These are phyloP conservation scores for Lacerta bilineata DNA, from an alignment of 2,797 vertebrate species.

Conservation along the genomic window DNA sequence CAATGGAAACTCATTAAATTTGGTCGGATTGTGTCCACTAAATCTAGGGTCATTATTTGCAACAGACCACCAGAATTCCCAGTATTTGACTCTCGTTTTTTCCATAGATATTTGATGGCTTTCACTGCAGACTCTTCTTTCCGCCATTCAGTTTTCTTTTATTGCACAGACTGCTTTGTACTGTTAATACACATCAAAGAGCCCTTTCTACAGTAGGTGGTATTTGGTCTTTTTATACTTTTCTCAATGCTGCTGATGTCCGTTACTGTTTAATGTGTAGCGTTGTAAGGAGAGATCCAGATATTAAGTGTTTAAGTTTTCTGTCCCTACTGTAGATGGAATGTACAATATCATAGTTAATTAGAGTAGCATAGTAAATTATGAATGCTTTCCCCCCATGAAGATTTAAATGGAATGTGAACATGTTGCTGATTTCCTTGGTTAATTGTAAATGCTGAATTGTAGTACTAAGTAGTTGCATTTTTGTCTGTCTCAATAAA, in stretches of 20 bases:
- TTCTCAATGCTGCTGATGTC: slow-evolving; percentile 81
- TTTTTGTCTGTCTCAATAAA: slow-evolving; percentile 91
- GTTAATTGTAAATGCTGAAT: slow-evolving; percentile 84
- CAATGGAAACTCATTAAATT: slow-evolving; percentile 11
- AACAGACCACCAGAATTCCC: slow-evolving; percentile 47
- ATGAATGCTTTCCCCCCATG: slow-evolving; percentile 81
- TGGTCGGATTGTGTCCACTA: not conserved
- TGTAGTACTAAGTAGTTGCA: slow-evolving; percentile 83
- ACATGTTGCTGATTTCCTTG: slow-evolving; percentile 82
- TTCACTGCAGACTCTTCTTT: slow-evolving; percentile 63
- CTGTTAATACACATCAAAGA: slow-evolving; percentile 75
- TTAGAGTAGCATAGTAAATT: slow-evolving; percentile 80
- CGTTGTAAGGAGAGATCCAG: slow-evolving; percentile 76
- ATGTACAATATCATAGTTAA: slow-evolving; percentile 77
- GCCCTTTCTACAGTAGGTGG: slow-evolving; percentile 82
- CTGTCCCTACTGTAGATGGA: slow-evolving; percentile 86
- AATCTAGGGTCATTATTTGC: slow-evolving; percentile 49
- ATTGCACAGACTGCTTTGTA: slow-evolving; percentile 75
- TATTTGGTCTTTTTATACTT: slow-evolving; percentile 84
- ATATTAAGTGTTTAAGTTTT: slow-evolving; percentile 82
- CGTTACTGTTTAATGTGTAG: slow-evolving; percentile 78
- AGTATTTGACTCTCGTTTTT: slow-evolving; percentile 47
- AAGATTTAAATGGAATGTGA: slow-evolving; percentile 87
- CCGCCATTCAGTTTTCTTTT: slow-evolving; percentile 52
- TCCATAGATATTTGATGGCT: slow-evolving; percentile 54